Evolutionary conservation across 2,113 vertebrate genomes (phyloP), one percentile per base, ranked within the genome.

Genomic region (Hippocampus guttulatus): DNA sequence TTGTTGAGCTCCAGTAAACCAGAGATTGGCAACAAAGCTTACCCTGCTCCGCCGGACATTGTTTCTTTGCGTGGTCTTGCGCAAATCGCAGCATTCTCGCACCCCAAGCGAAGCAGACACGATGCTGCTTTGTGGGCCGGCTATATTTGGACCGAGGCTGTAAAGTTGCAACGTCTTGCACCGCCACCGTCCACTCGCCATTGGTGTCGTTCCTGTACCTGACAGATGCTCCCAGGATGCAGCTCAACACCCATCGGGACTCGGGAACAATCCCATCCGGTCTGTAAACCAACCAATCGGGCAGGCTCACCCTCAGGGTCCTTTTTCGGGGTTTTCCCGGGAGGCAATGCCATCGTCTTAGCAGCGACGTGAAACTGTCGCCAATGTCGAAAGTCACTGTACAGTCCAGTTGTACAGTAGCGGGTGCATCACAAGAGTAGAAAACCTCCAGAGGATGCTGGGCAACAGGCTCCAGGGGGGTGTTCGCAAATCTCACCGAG

Each of bases 241-340:
- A 87, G 25, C 80, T 86, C 33, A 86, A 82, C 67, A 92, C 76
- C 85, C 77, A 84, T 23, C 78, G 82, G 25, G 91, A 75, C 11
- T 76, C 52, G 3, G 76, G 70, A 12, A 93, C 68, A 33, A 76
- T 83, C 84, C 88, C 90, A 68, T 94, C 93, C 8, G 89, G 74
- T 67, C 75, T 90, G 78, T 92, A 93, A 61, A 94, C 88, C 85
- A 94, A 67, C 91, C 91, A 91, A 57, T 93, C 92, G 0, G 93
- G 93, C 23, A 93, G 79, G 21, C 72, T 81, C 65, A 93, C 67
- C 10, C 14, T n/a, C 30, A 92, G 20, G 3, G 71, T 74, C 43
- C 67, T 81, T 33, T 81, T 80, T 67, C 73, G 69, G 2, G 49
- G 51, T 1, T 70, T 63, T 12, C 83, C 76, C 0, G 92, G 90